Evolutionary conservation across 1,140 invertebrate genomes (phyloP), one percentile per base, ranked within the genome.

Genomic region (Apolygus lucorum): DNA sequence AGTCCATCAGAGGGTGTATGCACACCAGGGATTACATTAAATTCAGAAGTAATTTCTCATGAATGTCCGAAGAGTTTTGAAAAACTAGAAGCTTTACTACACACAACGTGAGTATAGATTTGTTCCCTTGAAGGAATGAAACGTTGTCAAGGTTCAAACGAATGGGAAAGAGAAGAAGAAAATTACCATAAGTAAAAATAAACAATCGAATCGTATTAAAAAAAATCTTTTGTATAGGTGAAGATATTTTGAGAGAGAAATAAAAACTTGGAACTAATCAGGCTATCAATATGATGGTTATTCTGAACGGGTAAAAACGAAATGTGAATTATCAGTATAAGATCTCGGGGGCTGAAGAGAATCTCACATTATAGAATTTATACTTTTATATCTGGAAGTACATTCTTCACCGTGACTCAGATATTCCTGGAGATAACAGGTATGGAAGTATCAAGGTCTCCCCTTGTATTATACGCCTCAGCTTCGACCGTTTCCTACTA

Each of bases 381-480:
- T 59, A 59, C 22, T 59, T 59, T 59, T 59, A 59, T 59, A 59
- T 59, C 54, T 59, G 54, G 54, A 59, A 59, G 54, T 59, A 59
- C 54, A 59, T 59, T 59, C 54, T 59, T 59, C 54, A 59, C 54
- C 22, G 11, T 17, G 54, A 24, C 54, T 59, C 11, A 59, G 54
- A 59, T 59, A 59, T 59, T 11, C 54, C 54, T 21, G 22, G 4
- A 8, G 54, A 59, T 59, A 59, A 59, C 8, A 59, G 54, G 54
- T 59, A 66, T 66, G 64, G 64, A 34, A 66, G 64, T 14, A 66
- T 66, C 64, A 66, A 66, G 64, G 64, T 66, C 64, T 42, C 27
- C 27, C 54, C n/a, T 25, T 66, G 29, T 64, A 64, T 66, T 21
- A 29, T 29, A 28, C 11, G 27, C 64, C 29, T 28, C 27, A 34